Evolutionary conservation across 2,888 invertebrate genomes (phyloP).

Genomic region (Ennomos erosarius): DNA sequence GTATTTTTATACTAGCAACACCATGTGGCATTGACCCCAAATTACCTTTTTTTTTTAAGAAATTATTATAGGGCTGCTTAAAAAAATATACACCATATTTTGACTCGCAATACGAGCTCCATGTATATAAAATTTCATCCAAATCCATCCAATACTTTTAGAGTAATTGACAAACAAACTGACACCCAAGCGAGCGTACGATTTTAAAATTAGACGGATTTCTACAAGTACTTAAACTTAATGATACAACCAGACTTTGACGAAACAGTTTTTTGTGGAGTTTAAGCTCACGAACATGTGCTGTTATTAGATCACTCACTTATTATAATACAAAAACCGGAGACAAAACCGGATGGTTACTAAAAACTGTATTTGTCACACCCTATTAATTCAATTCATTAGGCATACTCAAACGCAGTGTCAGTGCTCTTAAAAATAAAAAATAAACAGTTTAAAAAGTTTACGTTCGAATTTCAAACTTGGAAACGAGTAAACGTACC

Average conservation of each 20-base stretch:
- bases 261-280: conserved; percentile 49
- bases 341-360: conserved; percentile 57
- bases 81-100: too few relatives aligned
- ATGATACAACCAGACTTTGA: conserved; percentile 51
- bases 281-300: conserved; percentile 52
- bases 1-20: conserved; percentile 4
- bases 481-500: conserved; percentile 52
- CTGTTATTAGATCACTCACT: conserved; percentile 65
- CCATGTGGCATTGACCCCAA: too few relatives aligned
- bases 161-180: too few relatives aligned
- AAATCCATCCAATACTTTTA: too few relatives aligned
- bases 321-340: conserved; percentile 61
- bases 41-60: too few relatives aligned
- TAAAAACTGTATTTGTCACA: conserved; percentile 46
- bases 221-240: conserved; percentile 24
- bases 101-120: too few relatives aligned
- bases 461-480: conserved; percentile 38
- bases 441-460: conserved; percentile 5
- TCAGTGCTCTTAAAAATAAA: conserved; percentile 15
- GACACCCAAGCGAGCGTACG: too few relatives aligned
- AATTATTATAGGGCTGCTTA: too few relatives aligned
- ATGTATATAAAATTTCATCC: too few relatives aligned
- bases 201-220: too few relatives aligned
- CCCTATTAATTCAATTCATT: conserved; percentile 36
- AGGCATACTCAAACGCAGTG: conserved; percentile 12